Evolutionary conservation across 2,113 vertebrate species (phyloP).

Genomic region (Semicossyphus pulcher): DNA sequence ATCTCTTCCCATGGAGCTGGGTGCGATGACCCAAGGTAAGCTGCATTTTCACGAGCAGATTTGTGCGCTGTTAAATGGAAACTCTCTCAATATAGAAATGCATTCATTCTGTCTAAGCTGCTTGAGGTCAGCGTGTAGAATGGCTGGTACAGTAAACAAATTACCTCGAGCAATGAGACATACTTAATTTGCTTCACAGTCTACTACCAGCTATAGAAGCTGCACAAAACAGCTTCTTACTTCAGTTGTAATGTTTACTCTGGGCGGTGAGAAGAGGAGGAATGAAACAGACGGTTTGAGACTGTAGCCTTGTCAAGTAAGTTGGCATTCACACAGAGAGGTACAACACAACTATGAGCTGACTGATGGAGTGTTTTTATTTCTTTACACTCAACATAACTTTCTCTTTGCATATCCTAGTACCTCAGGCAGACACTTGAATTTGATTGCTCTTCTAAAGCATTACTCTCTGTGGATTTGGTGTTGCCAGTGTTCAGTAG

Average conservation of each 20-base stretch:
- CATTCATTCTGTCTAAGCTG: slow-evolving; percentile 31
- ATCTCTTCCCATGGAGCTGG: slow-evolving; percentile 16
- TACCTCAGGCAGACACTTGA: no score
- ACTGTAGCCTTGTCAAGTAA: not conserved
- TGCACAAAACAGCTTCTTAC: no score
- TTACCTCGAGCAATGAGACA: not conserved
- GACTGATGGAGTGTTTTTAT: no score
- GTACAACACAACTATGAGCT: no score
- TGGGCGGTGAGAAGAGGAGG: not conserved
- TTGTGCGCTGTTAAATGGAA: slow-evolving; percentile 33
- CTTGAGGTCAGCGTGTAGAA: slow-evolving; percentile 30
- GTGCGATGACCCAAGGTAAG: slow-evolving; percentile 23
- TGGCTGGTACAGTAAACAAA: slow-evolving; percentile 6
- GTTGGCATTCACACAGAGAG: not conserved
- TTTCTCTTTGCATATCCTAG: no score
- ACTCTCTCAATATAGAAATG: slow-evolving; percentile 29
- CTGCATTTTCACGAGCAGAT: slow-evolving; percentile 21
- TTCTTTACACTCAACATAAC: no score
- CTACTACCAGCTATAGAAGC: not conserved
- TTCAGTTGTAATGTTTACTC: not conserved
- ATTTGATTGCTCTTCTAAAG: no score
- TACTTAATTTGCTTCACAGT: not conserved
- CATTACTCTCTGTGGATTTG: no score
- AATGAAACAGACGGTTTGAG: not conserved
- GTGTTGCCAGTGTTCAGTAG: no score